phyloP scores from a whole-genome alignment of 2,113 vertebrate genomes.

The Tyrannus savana region DNA sequence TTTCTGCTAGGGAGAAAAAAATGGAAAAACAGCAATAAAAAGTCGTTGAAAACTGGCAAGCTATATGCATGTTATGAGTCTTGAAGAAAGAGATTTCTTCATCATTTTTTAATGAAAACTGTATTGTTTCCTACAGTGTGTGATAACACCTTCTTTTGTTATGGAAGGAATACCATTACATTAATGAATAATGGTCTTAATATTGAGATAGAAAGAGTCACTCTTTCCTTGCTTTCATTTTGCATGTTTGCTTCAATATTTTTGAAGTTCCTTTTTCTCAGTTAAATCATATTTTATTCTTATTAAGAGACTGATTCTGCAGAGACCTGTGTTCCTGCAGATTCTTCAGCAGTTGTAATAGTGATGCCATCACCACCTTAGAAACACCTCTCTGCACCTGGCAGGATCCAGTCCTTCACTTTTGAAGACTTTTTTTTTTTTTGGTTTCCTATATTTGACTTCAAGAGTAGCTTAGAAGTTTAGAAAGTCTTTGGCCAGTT shows the following conservation, averaged over 20 bases:
- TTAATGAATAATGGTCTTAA: not conserved
- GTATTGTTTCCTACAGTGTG: not conserved
- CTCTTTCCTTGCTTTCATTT: not conserved
- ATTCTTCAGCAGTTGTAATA: not conserved
- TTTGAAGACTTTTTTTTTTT: not conserved
- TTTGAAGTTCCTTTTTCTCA: not conserved
- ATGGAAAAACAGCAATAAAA: not conserved
- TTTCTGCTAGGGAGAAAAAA: not conserved
- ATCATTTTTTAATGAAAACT: not conserved
- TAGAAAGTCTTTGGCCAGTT: not conserved
- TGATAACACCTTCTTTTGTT: not conserved
- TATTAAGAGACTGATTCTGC: not conserved
- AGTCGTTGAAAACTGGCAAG: not conserved
- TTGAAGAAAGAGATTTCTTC: not conserved
- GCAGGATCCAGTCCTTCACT: not conserved
- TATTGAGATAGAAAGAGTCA: not conserved
- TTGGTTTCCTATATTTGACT: not conserved
- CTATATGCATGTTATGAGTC: not conserved
- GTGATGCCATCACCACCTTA: not conserved
- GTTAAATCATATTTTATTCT: not conserved
- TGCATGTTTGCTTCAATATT: not conserved
- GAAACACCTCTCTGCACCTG: not conserved
- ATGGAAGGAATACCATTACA: not conserved
- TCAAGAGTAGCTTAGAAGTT: not conserved
- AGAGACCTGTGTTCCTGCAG: not conserved